phyloP scores from a whole-genome alignment of 2,113 vertebrate species.

The Proterorhinus semilunaris region DNA sequence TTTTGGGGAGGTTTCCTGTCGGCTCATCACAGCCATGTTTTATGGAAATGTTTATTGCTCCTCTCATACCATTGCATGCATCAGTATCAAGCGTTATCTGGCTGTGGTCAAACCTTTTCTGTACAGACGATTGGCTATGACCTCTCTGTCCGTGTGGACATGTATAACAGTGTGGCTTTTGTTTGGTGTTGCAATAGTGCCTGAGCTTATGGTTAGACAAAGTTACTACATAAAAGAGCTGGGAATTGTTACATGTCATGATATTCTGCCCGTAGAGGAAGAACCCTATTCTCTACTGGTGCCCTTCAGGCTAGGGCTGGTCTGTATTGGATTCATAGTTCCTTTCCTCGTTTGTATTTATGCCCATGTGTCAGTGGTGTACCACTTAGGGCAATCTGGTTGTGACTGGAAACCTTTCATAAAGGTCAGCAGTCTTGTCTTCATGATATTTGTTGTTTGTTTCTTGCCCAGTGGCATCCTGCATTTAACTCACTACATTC shows the following conservation, averaged over 20 bases:
- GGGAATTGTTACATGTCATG: conserved; percentile 82
- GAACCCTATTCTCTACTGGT: conserved; percentile 59
- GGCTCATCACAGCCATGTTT: conserved; percentile 79
- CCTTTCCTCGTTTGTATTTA: conserved; percentile 81
- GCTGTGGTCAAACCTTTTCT: conserved; percentile 88
- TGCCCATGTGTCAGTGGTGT: conserved; percentile 82
- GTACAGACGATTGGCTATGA: conserved; percentile 81
- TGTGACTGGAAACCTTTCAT: conserved; percentile 81
- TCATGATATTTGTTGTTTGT: conserved; percentile 85
- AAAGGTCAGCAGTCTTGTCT: conserved; percentile 81
- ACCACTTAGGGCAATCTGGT: conserved; percentile 76
- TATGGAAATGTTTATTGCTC: conserved; percentile 92
- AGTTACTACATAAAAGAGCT: conserved; percentile 70
- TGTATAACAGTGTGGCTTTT: conserved; percentile 79
- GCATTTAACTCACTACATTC: conserved; percentile 82
- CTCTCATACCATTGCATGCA: conserved; percentile 83
- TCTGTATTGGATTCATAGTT: conserved; percentile 80
- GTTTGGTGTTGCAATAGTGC: conserved; percentile 79
- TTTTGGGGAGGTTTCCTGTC: conserved; percentile 86
- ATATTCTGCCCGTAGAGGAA: conserved; percentile 76
- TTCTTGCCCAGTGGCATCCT: conserved; percentile 86
- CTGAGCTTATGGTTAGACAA: conserved; percentile 81
- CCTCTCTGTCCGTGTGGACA: conserved; percentile 54
- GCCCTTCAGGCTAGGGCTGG: conserved; percentile 80
- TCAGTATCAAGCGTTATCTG: conserved; percentile 86